phyloP scores from a whole-genome alignment of 1,140 invertebrate genomes.

The Helicoverpa armigera region DNA sequence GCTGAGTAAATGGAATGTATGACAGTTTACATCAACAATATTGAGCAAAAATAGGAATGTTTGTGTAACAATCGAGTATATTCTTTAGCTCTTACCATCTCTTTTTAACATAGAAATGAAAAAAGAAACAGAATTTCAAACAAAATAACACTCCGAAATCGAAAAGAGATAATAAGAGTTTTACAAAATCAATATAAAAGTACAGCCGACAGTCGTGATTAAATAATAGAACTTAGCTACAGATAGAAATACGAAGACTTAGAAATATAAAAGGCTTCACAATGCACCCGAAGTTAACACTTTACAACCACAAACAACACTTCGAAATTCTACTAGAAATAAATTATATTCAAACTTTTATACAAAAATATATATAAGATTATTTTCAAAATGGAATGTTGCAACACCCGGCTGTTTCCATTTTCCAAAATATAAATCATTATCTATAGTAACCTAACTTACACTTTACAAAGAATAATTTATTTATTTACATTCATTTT shows the following conservation, averaged over 20 bases:
- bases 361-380: slow-evolving; percentile 72
- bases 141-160: slow-evolving; percentile 4
- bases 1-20: slow-evolving; percentile 65
- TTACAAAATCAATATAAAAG: slow-evolving; percentile 40
- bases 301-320: slow-evolving; percentile 72
- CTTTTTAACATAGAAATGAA: slow-evolving; percentile 34
- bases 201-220: slow-evolving; percentile 52
- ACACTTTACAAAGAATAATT: slow-evolving; percentile 77
- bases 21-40: slow-evolving; percentile 41
- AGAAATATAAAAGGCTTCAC: slow-evolving; percentile 56
- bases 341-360: slow-evolving; percentile 80
- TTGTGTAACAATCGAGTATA: slow-evolving; percentile 51
- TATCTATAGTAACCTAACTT: slow-evolving; percentile 74
- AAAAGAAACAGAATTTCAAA: slow-evolving; percentile 4
- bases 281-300: slow-evolving; percentile 75
- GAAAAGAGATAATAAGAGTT: slow-evolving; percentile 44
- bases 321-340: slow-evolving; percentile 81
- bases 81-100: slow-evolving; percentile 40
- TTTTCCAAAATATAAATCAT: slow-evolving; percentile 66
- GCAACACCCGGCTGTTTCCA: slow-evolving; percentile 67
- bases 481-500: slow-evolving; percentile 84
- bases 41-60: slow-evolving; percentile 72
- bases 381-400: slow-evolving; percentile 68
- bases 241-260: slow-evolving; percentile 47
- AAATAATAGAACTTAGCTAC: slow-evolving; percentile 50